Evolutionary conservation across 35 echinoderm and acorn worm genomes (phyloP).

Genomic region (Diadema setosum): DNA sequence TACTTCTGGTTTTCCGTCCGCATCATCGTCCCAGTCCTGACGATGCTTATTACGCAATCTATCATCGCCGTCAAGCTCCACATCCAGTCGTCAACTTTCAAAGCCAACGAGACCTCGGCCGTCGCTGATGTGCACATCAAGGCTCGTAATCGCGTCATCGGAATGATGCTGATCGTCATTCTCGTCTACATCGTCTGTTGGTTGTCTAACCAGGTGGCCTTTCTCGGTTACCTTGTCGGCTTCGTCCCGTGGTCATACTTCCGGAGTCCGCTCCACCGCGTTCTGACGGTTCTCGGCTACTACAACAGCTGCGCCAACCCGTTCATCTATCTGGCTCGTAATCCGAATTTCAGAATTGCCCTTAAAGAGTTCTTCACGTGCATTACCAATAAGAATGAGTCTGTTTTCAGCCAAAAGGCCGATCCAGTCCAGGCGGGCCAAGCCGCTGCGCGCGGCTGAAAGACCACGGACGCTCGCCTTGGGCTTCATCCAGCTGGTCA

Average conservation of each 20-base stretch:
- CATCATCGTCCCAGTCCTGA: neutral
- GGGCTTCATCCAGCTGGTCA: too few species aligned
- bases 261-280: neutral
- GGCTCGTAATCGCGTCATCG: slow-evolving; percentile 9
- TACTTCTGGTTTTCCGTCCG: slow-evolving; percentile 14
- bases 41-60: slow-evolving; percentile 17
- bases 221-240: neutral
- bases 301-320: slow-evolving; percentile 27
- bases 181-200: slow-evolving; percentile 31
- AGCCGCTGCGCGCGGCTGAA: too few species aligned
- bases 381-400: neutral
- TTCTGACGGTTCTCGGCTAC: slow-evolving; percentile 5
- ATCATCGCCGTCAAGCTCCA: neutral
- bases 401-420: neutral
- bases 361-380: neutral
- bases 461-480: too few species aligned
- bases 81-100: neutral
- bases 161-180: slow-evolving; percentile 22
- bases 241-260: neutral
- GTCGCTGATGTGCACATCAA: neutral
- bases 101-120: neutral
- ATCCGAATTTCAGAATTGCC: slow-evolving; percentile 22
- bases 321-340: slow-evolving; percentile 19
- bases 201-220: slow-evolving; percentile 30
- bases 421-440: too few species aligned